phyloP scores from a whole-genome alignment of 2,113 vertebrate genomes.

The Emydocephalus ijimae region DNA sequence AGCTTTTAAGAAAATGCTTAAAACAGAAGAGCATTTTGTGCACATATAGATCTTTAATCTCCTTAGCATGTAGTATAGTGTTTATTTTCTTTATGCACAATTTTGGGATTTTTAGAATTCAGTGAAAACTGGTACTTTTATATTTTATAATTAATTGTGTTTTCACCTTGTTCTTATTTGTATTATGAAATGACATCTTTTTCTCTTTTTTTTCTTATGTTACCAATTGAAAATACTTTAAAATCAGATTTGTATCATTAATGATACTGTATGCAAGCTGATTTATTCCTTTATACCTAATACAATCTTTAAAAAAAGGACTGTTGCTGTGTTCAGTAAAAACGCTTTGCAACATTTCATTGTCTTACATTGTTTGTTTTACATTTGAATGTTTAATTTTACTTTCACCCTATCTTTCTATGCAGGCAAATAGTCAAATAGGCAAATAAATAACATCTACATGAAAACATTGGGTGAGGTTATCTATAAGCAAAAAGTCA shows the following conservation, averaged over 20 bases:
- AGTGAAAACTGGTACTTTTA: not conserved
- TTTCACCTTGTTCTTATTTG: slow-evolving; percentile 14
- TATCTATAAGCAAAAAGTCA: not conserved
- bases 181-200: not conserved
- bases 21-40: not conserved
- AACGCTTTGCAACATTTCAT: not conserved
- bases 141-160: slow-evolving; percentile 1
- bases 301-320: not conserved
- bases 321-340: not conserved
- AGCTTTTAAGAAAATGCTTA: not conserved
- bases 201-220: not conserved
- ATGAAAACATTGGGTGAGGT: not conserved
- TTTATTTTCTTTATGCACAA: slow-evolving; percentile 19
- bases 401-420: not conserved
- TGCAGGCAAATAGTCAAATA: not conserved
- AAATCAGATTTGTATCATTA: not conserved
- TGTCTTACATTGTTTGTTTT: not conserved
- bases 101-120: slow-evolving; percentile 10
- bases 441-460: not conserved
- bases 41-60: not conserved
- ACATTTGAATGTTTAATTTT: not conserved
- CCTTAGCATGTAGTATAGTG: not conserved
- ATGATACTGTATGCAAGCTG: not conserved
- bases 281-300: not conserved
- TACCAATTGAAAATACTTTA: not conserved